These are phyloP conservation scores for Euwallacea similis DNA, from an alignment of 1,140 invertebrate species.

Conservation along the genomic window DNA sequence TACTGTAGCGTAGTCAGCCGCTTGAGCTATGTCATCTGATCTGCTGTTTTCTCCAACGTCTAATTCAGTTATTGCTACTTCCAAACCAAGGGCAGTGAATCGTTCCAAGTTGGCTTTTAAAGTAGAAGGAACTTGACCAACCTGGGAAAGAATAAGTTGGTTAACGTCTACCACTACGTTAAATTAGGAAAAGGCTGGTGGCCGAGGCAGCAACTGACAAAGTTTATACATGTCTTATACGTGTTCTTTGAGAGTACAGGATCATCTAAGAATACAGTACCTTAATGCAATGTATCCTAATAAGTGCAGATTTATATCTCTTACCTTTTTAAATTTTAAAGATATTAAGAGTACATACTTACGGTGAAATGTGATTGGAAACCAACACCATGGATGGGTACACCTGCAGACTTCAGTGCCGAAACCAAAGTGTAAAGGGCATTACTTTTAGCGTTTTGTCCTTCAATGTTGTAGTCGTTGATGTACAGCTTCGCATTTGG, in stretches of 20 bases:
- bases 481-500: constrained; percentile 4
- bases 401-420: not conserved
- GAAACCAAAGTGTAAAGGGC: not conserved
- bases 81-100: not conserved
- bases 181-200: too few species aligned
- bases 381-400: constrained; percentile 4
- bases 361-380: not conserved
- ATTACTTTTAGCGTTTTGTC: not conserved
- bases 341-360: not conserved
- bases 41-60: not conserved
- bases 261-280: too few species aligned
- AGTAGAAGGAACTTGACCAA: not conserved
- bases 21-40: not conserved
- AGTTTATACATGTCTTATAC: too few species aligned
- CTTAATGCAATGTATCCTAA: too few species aligned
- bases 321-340: not conserved
- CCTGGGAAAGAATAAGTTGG: not conserved
- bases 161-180: too few species aligned
- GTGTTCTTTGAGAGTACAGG: too few species aligned
- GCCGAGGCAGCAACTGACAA: too few species aligned
- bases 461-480: constrained; percentile 3
- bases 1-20: not conserved
- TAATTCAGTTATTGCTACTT: constrained; percentile 6
- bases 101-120: not conserved
- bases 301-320: too few species aligned